Evolutionary conservation across 2,888 invertebrate genomes (phyloP), one percentile per base, ranked within the genome.

Genomic region (Papilio elwesi): DNA sequence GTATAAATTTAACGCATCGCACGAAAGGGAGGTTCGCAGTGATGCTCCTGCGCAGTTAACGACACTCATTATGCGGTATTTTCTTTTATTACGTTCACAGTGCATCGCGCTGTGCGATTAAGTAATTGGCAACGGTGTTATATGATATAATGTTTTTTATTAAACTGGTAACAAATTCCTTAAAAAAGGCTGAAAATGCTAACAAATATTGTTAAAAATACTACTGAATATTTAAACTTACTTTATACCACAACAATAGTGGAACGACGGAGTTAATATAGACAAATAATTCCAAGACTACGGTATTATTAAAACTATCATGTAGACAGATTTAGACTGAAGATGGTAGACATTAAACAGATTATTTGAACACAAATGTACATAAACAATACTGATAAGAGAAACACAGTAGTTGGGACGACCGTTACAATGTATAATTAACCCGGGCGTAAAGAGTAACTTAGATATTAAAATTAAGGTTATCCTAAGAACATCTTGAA

Each of bases 1-100:
- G 83, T 79, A 83, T 85, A 84, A 82, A 85, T 84, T 85, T 84
- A 79, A 83, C 83, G 85, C 84, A 76, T 80, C 77, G 76, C 63
- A 73, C 43, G 71, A 68, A 68, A 66, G 77, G 79, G 80, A 70
- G 68, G 70, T 75, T 71, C 52, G 70, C 71, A 47, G 68, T 72
- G 74, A 26, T 68, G 74, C 55, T 71, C 57, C 63, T 49, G 66
- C 26, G 36, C 16, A 36, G 16, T 47, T 67, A 72, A 68, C 68
- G 59, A 47, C 63, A 74, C 73, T 76, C 75, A 77, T 78, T 79
- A 76, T 76, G 79, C 75, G 81, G 81, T 81, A 72, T 78, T 78
- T 78, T 77, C 73, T 68, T 77, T 81, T 78, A 74, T 62, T 48
- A 62, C 66, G 6, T 15, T 36, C 36, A 10, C 13, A 51, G n/a